Conservation (phyloP, 1,140 invertebrate genomes). For the Thaumatotibia leucotreta region DNA sequence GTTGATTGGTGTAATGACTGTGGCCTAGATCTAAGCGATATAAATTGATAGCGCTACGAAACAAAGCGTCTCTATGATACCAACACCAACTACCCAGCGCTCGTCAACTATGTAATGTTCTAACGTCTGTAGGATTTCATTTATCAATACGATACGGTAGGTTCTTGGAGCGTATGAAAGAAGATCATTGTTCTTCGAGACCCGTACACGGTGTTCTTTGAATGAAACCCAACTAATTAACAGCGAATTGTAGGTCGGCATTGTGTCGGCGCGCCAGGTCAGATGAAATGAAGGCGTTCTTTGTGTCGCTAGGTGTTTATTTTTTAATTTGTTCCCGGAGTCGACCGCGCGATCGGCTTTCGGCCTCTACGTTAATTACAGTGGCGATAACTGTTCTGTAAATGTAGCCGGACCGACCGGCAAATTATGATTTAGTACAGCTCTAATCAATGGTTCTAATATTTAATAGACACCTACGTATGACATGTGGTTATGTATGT, state of each 20-base stretch:
- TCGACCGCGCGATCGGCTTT: conserved; percentile 18
- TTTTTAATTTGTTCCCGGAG: conserved; percentile 53
- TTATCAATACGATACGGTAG: not conserved
- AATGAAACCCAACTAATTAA: conserved; percentile 54
- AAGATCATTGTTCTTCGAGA: conserved; percentile 35
- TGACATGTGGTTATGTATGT: conserved; percentile 11
- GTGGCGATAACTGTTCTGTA: conserved; percentile 40
- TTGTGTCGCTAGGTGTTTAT: conserved; percentile 58
- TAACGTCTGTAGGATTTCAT: not conserved
- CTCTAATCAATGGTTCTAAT: conserved; percentile 18
- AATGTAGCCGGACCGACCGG: conserved; percentile 22
- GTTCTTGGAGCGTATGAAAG: conserved; percentile 5
- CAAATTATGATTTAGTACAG: conserved; percentile 11
- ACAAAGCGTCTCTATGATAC: not conserved
- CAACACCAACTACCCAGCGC: not conserved
- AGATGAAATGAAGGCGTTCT: conserved; percentile 61
- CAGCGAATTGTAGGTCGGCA: conserved; percentile 51
- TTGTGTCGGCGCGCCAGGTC: conserved; percentile 45
- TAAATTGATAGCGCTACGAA: conserved; percentile 37
- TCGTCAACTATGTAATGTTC: not conserved
- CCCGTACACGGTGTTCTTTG: conserved; percentile 44
- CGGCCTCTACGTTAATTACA: conserved; percentile 43
- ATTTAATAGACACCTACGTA: conserved; percentile 25
- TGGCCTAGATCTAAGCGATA: conserved; percentile 56
- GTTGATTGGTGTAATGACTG: conserved; percentile 64